Conservation (phyloP, 92 coral and sea anemone genomes). For the Umimayanthus kanabou region DNA sequence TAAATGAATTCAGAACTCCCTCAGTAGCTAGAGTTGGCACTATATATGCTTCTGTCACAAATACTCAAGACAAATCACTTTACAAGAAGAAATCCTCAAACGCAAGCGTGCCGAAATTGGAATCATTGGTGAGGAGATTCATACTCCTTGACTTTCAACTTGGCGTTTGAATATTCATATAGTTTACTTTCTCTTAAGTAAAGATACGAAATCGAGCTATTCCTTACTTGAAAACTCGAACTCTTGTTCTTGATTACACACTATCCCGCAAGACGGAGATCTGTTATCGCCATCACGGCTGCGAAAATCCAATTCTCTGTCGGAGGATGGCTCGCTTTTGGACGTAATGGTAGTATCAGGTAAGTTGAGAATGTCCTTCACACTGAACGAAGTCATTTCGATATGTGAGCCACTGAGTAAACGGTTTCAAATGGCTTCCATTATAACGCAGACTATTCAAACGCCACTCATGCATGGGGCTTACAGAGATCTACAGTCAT, state of each 20-base stretch:
- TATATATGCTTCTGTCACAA: not conserved
- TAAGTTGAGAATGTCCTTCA: slow-evolving; percentile 92
- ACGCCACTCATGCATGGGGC: slow-evolving; percentile 81
- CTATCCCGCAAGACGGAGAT: slow-evolving; percentile 80
- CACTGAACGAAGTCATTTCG: slow-evolving; percentile 96
- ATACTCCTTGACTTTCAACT: slow-evolving; percentile 18
- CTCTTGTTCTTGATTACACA: slow-evolving; percentile 84
- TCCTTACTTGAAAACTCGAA: slow-evolving; percentile 84
- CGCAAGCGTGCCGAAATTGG: not conserved
- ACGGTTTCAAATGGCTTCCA: slow-evolving; percentile 84
- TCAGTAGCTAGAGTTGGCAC: not conserved
- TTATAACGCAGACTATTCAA: slow-evolving; percentile 65
- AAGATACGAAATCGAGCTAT: slow-evolving; percentile 89
- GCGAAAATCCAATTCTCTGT: slow-evolving; percentile 67
- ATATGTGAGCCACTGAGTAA: slow-evolving; percentile 57
- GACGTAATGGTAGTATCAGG: slow-evolving; percentile 74
- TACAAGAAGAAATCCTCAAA: not conserved
- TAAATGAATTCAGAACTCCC: slow-evolving; percentile 21
- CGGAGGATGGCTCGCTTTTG: slow-evolving; percentile 75
- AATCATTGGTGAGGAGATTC: slow-evolving; percentile 3
- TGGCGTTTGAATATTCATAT: slow-evolving; percentile 30
- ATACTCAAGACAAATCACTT: slow-evolving; percentile 9
- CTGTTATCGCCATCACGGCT: slow-evolving; percentile 76
- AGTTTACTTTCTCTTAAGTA: slow-evolving; percentile 78
- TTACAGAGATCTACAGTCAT: slow-evolving; percentile 67